These are phyloP conservation scores for Synergus itoensis DNA, from an alignment of 2,888 invertebrate genomes.

Conservation along the genomic window DNA sequence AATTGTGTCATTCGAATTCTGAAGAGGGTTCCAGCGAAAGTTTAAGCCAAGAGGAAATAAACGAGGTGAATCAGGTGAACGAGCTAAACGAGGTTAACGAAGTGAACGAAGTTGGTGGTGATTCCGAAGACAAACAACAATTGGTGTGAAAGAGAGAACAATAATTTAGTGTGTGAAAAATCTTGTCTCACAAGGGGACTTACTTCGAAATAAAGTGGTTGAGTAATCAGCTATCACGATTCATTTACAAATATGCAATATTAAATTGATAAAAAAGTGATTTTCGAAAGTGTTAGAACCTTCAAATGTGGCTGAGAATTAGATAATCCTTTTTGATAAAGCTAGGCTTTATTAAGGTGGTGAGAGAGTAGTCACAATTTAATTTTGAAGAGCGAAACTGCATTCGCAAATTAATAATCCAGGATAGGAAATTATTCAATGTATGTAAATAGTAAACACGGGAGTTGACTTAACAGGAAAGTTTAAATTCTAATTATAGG, in stretches of 20 bases:
- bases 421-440: too few species aligned
- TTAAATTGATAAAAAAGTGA: too few species aligned
- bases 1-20: slow-evolving; percentile 87
- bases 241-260: not conserved
- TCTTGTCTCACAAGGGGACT: not conserved
- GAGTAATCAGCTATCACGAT: not conserved
- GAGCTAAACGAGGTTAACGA: not conserved
- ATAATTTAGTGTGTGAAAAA: slow-evolving; percentile 15
- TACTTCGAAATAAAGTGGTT: not conserved
- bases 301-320: too few species aligned
- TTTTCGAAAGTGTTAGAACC: too few species aligned
- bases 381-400: too few species aligned
- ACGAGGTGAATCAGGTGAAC: slow-evolving; percentile 56
- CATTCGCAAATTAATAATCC: too few species aligned
- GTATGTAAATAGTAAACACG: too few species aligned
- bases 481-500: too few species aligned
- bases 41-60: slow-evolving; percentile 59
- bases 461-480: too few species aligned
- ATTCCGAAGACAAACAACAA: not conserved
- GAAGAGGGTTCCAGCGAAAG: slow-evolving; percentile 65
- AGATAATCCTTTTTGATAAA: too few species aligned
- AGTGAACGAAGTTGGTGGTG: not conserved
- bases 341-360: too few species aligned
- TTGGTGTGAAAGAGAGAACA: not conserved
- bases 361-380: too few species aligned